Evolutionary conservation across 2,113 vertebrate species (phyloP).

Genomic region (Phalacrocorax pelagicus): DNA sequence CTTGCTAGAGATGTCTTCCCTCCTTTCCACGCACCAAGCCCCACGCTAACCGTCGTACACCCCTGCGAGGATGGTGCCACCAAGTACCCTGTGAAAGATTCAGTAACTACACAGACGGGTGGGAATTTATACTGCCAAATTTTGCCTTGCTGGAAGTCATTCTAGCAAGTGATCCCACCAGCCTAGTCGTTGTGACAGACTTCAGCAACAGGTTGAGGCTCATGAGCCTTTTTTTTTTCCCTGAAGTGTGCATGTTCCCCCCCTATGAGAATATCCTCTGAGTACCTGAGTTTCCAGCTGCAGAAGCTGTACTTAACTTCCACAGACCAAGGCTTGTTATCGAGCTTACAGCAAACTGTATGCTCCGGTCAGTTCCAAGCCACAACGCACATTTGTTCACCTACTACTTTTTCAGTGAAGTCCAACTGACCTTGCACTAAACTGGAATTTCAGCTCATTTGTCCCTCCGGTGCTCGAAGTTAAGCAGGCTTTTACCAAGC

Average conservation of each 20-base stretch:
- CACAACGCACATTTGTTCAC: neutral
- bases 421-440: neutral
- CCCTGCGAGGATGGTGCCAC: neutral
- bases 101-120: rapidly evolving
- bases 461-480: neutral
- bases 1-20: neutral
- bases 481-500: neutral
- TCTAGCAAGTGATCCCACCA: neutral
- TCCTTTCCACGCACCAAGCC: neutral
- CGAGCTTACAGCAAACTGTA: neutral
- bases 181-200: neutral
- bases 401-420: neutral
- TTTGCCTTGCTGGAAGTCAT: neutral
- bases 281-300: neutral
- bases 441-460: neutral
- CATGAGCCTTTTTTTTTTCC: neutral
- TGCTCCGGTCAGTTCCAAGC: neutral
- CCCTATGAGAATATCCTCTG: neutral
- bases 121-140: neutral
- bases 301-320: neutral
- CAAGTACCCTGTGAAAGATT: neutral
- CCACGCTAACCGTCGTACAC: rapidly evolving
- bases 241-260: neutral
- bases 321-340: neutral
- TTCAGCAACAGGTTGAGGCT: neutral